Evolutionary conservation across 2,888 invertebrate species (phyloP).

Genomic region (Latrodectus elegans): DNA sequence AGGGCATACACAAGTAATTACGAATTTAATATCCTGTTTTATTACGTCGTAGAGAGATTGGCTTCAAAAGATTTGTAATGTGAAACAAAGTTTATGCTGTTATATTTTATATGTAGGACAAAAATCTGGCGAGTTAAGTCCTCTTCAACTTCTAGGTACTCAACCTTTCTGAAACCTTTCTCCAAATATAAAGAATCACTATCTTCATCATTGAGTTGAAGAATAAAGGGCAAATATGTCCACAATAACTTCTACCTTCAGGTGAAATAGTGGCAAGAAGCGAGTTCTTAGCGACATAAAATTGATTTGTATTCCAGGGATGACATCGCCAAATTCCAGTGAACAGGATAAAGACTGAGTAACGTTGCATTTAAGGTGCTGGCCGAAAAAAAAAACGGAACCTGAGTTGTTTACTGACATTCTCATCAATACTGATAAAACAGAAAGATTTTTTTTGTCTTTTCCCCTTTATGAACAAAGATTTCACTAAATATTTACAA

Average conservation of each 20-base stretch:
- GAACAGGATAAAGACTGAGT: constrained; percentile 18
- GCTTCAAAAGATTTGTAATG: background rate
- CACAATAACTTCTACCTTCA: background rate
- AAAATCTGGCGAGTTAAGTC: background rate
- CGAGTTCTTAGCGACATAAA: background rate
- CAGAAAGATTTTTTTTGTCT: background rate
- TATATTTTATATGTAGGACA: background rate
- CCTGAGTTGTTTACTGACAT: constrained; percentile 49
- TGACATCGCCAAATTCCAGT: background rate
- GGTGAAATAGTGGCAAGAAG: background rate
- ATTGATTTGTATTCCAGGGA: background rate
- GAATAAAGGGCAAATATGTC: background rate
- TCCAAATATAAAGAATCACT: background rate
- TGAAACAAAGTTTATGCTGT: background rate
- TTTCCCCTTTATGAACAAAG: background rate
- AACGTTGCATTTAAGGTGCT: constrained; percentile 50
- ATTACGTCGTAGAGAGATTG: no score
- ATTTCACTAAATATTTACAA: no score
- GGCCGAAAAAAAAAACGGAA: constrained; percentile 10
- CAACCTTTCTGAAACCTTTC: background rate
- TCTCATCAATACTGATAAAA: constrained; percentile 37
- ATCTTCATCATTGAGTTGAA: background rate
- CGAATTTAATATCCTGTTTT: no score
- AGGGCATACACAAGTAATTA: no score
- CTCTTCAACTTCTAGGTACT: background rate